Evolutionary conservation across 2,888 invertebrate genomes (phyloP), one percentile per base, ranked within the genome.

Genomic region (Atherix ibis): DNA sequence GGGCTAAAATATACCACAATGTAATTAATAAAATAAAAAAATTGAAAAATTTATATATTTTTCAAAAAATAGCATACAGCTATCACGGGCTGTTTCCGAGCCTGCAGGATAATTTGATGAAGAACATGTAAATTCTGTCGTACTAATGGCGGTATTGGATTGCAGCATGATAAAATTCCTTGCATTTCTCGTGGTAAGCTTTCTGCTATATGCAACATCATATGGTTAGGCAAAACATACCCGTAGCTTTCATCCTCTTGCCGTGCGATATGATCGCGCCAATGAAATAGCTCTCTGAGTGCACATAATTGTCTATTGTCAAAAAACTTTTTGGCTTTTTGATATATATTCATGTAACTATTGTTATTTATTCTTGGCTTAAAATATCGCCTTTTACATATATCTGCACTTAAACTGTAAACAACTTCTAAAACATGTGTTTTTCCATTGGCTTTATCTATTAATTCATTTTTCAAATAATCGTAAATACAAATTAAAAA

Each of bases 191-290:
- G 70, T 0, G 94, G 95, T 39, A 95, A 56, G 14, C 70, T 67
- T 58, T 94, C 89, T 1, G 88, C 74, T 38, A 97, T 82, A 52
- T 87, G 76, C 34, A 95, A 53, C 62, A 98, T 56, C 92, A 94
- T 92, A 58, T 95, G 92, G 61, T 92, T 92, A 0, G 97, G 95
- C 37, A 98, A 64, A 30, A 98, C 81, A 60, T 87, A 97, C 70
- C 75, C 77, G 27, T 71, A 69, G 53, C 94, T 92, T 58, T 98
- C 97, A 59, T 98, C 98, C 50, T 91, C 79, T 35, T 67, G 59
- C 18, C 97, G 65, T 0, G 94, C 91, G 5, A 77, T 66, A 12
- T 63, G 51, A 58, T 98, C 94, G 29, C 98, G 68, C 97, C 97
- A 98, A 32, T 67, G 66, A 57, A 76, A 91, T 10, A 97, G 58